Evolutionary conservation across 2,888 invertebrate species (phyloP).

Genomic region (Tanypteryx hageni): DNA sequence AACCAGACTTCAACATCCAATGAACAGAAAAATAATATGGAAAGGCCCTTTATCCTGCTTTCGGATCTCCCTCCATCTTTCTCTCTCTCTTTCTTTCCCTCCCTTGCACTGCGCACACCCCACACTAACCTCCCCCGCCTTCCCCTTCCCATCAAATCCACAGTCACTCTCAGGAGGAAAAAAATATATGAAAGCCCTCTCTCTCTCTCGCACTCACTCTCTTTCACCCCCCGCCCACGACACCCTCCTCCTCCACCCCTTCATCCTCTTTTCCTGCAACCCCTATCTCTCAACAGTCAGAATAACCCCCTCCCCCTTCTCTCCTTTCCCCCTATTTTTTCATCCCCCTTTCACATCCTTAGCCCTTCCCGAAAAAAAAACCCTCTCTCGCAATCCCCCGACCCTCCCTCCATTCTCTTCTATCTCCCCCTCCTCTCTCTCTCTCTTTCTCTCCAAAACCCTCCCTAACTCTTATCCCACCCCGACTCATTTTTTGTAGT

Average conservation of each 20-base stretch:
- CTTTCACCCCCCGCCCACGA: not conserved
- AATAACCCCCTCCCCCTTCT: conserved; percentile 25
- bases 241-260: not conserved
- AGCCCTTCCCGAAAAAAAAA: conserved; percentile 13
- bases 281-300: conserved; percentile 18
- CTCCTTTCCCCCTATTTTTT: not conserved
- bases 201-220: not conserved
- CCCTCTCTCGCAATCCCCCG: not conserved
- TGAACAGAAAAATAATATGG: conserved; percentile 63
- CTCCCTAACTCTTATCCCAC: not conserved
- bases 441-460: not conserved
- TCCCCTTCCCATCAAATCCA: not conserved
- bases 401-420: not conserved
- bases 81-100: not conserved
- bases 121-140: not conserved
- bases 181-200: conserved; percentile 36
- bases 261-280: not conserved
- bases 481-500: conserved; percentile 35
- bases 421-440: not conserved
- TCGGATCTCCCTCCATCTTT: not conserved
- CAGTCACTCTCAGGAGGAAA: not conserved
- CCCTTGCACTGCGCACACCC: not conserved
- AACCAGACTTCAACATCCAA: conserved; percentile 59
- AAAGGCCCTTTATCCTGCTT: conserved; percentile 53
- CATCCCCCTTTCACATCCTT: conserved; percentile 28